Base-by-base conservation (phyloP, 2,797 vertebrate species). In the Distichodus sexfasciatus region DNA sequence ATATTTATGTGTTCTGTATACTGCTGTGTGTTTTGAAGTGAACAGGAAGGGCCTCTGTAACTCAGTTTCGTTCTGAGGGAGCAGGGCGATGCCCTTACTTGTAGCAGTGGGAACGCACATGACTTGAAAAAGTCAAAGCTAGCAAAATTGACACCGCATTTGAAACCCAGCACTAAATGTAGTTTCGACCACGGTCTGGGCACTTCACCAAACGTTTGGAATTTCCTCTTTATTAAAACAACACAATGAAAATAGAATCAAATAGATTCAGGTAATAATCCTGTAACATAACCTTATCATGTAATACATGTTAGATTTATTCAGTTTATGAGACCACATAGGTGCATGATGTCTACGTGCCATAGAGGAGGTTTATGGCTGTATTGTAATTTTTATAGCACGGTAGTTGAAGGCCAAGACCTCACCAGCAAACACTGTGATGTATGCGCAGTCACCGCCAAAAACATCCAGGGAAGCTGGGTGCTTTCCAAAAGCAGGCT, bases 401-500 rank as follows among this genome's bases (percentile, higher is more conserved):
- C 12, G 1, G 6, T 21, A 41, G 5, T 17, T 1, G 28, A 28
- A 3, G 26, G 21, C 26, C 3, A 29, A 41, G n/a, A 17, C 6
- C 26, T 61, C 19, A 33, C 23, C 48, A n/a, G 35, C 15, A 33
- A 24, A 14, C 36, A 21, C 21, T 43, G 7, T 31, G 5, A 15
- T 48, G 24, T 23, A 38, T 36, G 6, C 10, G 35, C 43, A 29
- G 41, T 54, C 58, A 58, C 17, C 46, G 21, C n/a, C n/a, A n/a
- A 55, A 65, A 47, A 2, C 23, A 57, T 75, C 47, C 50, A 72
- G 76, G 69, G 50, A 75, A 35, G 36, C 35, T 14, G 55, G 76
- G 76, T 78, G 61, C 11, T 72, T 78, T 78, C 76, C 76, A 46
- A 4, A n/a, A n/a, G 2, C 19, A 11, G 1, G 24, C 23, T 6